phyloP scores from a whole-genome alignment of 2,888 invertebrate species.

The Megalurothrips usitatus region DNA sequence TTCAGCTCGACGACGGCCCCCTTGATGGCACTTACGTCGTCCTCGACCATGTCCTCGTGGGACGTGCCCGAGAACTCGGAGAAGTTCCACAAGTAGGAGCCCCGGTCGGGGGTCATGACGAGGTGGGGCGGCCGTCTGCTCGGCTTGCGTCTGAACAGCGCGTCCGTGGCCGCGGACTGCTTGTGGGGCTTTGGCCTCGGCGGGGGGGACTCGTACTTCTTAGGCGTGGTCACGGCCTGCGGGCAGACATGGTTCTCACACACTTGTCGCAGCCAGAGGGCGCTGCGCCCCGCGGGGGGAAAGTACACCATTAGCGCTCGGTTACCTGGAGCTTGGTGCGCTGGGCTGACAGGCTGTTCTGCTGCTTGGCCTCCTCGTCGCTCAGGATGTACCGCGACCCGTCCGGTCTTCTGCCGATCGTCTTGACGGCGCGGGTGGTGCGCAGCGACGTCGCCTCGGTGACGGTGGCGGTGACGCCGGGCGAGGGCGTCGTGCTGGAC shows the following conservation, averaged over 20 bases:
- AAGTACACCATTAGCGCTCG: not conserved
- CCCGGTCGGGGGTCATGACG: not conserved
- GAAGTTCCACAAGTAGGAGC: constrained; percentile 17
- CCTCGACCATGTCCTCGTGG: constrained; percentile 17
- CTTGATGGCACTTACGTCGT: constrained; percentile 9
- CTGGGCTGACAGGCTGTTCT: not conserved
- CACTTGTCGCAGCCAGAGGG: not conserved
- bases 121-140: constrained; percentile 12
- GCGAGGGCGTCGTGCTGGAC: not conserved
- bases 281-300: no score
- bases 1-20: constrained; percentile 9
- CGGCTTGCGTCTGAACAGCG: not conserved
- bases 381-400: constrained; percentile 8
- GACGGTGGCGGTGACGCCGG: not conserved
- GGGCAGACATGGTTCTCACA: not conserved
- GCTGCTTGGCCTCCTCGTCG: constrained; percentile 2
- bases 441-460: not conserved
- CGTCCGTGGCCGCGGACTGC: not conserved
- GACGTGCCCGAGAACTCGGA: constrained; percentile 21
- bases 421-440: constrained; percentile 7
- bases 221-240: not conserved
- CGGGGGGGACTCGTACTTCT: constrained; percentile 2
- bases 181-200: not conserved
- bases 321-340: constrained; percentile 13
- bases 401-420: not conserved